Evolutionary conservation across 1,140 invertebrate species (phyloP), one percentile per base, ranked within the genome.

Genomic region (Reticulitermes speratus): DNA sequence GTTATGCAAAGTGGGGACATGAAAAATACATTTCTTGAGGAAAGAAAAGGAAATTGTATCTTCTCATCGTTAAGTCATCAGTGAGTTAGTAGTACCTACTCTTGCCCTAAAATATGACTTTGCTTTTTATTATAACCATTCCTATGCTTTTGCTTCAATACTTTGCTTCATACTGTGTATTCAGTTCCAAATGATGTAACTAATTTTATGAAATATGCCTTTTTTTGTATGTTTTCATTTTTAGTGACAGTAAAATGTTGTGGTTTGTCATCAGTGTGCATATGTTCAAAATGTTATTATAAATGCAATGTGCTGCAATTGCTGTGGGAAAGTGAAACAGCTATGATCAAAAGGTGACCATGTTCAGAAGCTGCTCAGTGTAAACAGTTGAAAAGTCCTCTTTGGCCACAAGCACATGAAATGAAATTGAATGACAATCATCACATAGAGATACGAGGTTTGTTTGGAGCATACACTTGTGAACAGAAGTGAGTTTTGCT

Each of bases 231-330:
- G 19, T 65, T 65, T 75, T n/a, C 25, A 84, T 84, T 84, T 84
- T 52, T 84, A 84, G 83, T 52, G 48, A 84, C 83, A 84, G 83
- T 52, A 84, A 84, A 84, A 84, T 84, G 83, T 84, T 48, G 55
- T 84, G 83, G 48, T 84, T 48, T 84, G 25, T 75, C 65, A 75
- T 75, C 65, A n/a, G n/a, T 75, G 65, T 75, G 65, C n/a, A 30
- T 75, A 75, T 75, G 65, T 25, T 75, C n/a, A 75, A 75, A 25
- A 75, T 75, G n/a, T 30, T n/a, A 11, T 75, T n/a, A n/a, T n/a
- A 75, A 75, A 75, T 75, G 65, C 65, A 75, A 75, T 75, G 65
- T 75, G 65, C n/a, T 75, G 65, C 65, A 75, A 75, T 75, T 75
- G 25, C 65, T 75, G 65, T 25, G 14, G 65, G 65, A 25, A 75